Evolutionary conservation across 1,140 invertebrate genomes (phyloP).

Genomic region (Drosophila funebris): DNA sequence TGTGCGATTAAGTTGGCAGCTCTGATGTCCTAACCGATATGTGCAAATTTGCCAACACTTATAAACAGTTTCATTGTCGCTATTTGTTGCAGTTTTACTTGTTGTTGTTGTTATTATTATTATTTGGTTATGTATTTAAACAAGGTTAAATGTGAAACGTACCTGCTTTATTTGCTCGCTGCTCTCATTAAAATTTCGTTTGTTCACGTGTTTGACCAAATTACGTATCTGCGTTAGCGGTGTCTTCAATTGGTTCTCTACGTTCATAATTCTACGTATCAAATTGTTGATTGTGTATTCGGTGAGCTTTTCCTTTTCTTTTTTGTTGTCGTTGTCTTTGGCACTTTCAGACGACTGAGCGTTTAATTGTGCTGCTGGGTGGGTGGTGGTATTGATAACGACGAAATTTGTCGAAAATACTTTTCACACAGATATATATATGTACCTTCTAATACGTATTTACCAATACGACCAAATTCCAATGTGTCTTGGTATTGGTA

Average conservation of each 20-base stretch:
- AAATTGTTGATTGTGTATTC: slow-evolving; percentile 51
- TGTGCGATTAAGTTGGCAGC: slow-evolving; percentile 85
- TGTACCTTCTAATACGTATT: slow-evolving; percentile 7
- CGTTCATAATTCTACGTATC: slow-evolving; percentile 95
- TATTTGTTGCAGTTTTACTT: slow-evolving; percentile 43
- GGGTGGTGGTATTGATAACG: slow-evolving; percentile 51
- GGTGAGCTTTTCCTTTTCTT: slow-evolving; percentile 34
- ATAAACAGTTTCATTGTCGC: slow-evolving; percentile 25
- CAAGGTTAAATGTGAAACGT: slow-evolving; percentile 66
- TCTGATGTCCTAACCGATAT: slow-evolving; percentile 50
- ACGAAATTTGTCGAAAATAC: slow-evolving; percentile 42
- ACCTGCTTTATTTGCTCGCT: slow-evolving; percentile 84
- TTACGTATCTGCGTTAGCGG: slow-evolving; percentile 98
- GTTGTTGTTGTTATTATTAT: slow-evolving; percentile 50
- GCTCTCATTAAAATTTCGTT: slow-evolving; percentile 96
- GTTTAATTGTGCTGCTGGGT: slow-evolving; percentile 29
- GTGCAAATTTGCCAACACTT: slow-evolving; percentile 57
- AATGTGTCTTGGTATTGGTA: slow-evolving; percentile 29
- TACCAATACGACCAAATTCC: slow-evolving; percentile 28
- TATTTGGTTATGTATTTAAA: slow-evolving; percentile 43
- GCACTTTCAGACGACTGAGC: slow-evolving; percentile 41
- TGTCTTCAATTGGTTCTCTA: slow-evolving; percentile 96
- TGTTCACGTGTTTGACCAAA: slow-evolving; percentile 97
- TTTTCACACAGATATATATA: slow-evolving; percentile 17
- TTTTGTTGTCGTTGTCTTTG: slow-evolving; percentile 40